Evolutionary conservation across 2,888 invertebrate genomes (phyloP), one percentile per base, ranked within the genome.

Genomic region (Platycheirus rosarum): DNA sequence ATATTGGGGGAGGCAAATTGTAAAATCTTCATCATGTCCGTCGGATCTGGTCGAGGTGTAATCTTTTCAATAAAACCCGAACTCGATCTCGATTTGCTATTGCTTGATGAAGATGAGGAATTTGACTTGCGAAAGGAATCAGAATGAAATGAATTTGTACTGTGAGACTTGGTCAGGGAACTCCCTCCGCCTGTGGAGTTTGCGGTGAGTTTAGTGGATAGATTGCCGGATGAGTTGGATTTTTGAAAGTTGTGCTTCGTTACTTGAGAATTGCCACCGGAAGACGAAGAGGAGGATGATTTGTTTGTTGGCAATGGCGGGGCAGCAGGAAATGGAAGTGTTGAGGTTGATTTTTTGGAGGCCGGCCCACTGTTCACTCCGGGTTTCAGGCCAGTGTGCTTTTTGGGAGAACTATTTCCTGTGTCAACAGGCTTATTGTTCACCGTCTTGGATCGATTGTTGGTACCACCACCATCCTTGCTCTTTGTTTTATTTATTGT

Each of bases 401-500:
- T 94, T 89, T 95, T 88, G 4, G 82, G 80, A 14, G 69, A 63
- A 42, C 23, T 74, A 42, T 49, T 75, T 9, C 63, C 66, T 6
- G 42, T 13, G 0, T 20, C 29, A 0, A 37, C 2, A 29, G 20
- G 9, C 40, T 84, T 84, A 5, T 37, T 40, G 20, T 14, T 66
- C 7, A 26, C 14, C 6, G 11, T 37, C 71, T 75, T 85, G 40
- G 68, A 65, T 14, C 77, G 23, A 26, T 42, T 71, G n/a, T 23
- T 44, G 7, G 57, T 62, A 8, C 68, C 71, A 55, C 71, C 32
- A 48, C 66, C 35, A 35, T 85, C 69, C 63, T 95, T 95, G 18
- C 94, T 93, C 86, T 95, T 92, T 0, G 97, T 96, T 91, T 97
- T 97, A 87, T 97, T 97, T 23, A 97, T 97, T 2, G 97, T 97